phyloP scores from a whole-genome alignment of 2,888 invertebrate species.

The Trissolcus brochymenae region DNA sequence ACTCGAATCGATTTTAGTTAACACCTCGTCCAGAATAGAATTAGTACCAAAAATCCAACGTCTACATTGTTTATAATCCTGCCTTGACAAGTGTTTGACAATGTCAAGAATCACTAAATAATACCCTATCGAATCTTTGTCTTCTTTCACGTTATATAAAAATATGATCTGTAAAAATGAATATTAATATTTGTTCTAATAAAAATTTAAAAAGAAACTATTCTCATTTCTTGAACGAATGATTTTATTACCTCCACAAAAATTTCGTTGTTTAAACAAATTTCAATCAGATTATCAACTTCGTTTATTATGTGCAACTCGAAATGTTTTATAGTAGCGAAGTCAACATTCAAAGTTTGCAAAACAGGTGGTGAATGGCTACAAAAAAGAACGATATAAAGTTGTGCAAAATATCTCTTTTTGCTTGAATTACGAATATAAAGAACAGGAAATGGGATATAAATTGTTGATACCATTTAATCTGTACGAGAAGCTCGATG shows the following conservation, averaged over 20 bases:
- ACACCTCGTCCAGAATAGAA: constrained; percentile 62
- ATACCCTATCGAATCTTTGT: constrained; percentile 62
- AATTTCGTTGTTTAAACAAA: constrained; percentile 54
- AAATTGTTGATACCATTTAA: constrained; percentile 56
- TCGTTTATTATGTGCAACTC: constrained; percentile 57
- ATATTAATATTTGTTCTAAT: not conserved
- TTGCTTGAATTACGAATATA: not conserved
- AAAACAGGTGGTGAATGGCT: constrained; percentile 49
- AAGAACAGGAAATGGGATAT: not conserved
- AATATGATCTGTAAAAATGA: constrained; percentile 42
- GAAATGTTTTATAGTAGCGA: constrained; percentile 58
- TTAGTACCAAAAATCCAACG: constrained; percentile 60
- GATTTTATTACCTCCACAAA: constrained; percentile 48
- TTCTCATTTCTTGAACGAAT: not conserved
- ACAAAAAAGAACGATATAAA: constrained; percentile 5
- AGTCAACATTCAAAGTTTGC: constrained; percentile 41
- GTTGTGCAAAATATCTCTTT: not conserved
- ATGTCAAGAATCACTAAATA: constrained; percentile 66
- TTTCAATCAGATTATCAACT: constrained; percentile 59
- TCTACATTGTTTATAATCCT: constrained; percentile 57
- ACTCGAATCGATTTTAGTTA: constrained; percentile 63
- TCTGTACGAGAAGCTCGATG: constrained; percentile 61
- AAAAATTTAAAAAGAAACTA: not conserved
- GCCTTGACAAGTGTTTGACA: constrained; percentile 62
- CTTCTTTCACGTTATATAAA: constrained; percentile 58